These are phyloP conservation scores for Syrrhaptes paradoxus DNA, from an alignment of 2,113 vertebrate species.

Conservation along the genomic window DNA sequence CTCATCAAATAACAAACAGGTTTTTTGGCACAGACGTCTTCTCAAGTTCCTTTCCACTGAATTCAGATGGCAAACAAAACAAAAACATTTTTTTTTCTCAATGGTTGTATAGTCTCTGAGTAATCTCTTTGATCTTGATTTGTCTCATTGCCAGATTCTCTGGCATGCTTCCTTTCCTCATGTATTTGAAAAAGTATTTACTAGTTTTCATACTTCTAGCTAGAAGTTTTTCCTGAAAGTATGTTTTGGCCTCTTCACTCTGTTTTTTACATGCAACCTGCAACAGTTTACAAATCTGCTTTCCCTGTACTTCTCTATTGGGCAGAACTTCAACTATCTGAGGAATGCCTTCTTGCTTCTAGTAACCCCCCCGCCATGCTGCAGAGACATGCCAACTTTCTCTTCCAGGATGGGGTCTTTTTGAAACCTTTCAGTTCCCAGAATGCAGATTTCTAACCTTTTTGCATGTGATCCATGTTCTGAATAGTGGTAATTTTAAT, in stretches of 20 bases:
- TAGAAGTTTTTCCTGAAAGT: neutral
- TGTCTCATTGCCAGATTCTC: neutral
- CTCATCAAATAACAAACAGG: neutral
- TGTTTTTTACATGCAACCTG: neutral
- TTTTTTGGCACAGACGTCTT: neutral
- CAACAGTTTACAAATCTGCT: neutral
- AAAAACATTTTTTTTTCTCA: neutral
- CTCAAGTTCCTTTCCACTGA: neutral
- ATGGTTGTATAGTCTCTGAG: neutral
- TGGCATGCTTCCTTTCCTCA: neutral
- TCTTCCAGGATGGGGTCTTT: neutral
- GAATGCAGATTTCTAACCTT: neutral
- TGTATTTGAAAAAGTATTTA: neutral
- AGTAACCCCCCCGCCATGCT: neutral
- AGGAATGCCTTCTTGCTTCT: neutral
- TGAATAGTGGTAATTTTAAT: neutral
- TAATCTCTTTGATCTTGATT: constrained; percentile 2
- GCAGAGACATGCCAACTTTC: neutral
- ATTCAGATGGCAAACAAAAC: neutral
- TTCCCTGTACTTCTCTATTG: neutral
- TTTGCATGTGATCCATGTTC: neutral
- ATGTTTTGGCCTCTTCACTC: neutral
- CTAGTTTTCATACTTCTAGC: neutral
- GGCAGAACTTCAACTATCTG: neutral
- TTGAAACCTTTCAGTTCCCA: neutral